These are phyloP conservation scores for Oreocharis arfaki DNA, from an alignment of 2,113 vertebrate species.

Conservation along the genomic window DNA sequence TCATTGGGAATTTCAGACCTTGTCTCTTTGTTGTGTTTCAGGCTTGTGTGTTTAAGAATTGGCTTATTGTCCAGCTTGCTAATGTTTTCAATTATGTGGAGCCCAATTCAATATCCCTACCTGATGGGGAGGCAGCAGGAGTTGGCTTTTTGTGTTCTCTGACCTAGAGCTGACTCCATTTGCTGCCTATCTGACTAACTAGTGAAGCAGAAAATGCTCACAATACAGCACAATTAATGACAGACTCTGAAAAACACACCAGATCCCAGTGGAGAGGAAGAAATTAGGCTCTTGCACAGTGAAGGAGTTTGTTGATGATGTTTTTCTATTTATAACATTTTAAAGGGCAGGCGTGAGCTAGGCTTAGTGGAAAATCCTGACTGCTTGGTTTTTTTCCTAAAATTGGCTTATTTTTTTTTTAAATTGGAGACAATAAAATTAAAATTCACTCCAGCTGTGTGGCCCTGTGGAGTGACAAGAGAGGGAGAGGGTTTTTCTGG, in stretches of 20 bases:
- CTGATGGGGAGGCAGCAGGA: conserved; percentile 49
- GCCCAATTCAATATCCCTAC: conserved; percentile 38
- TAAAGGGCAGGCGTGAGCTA: background rate
- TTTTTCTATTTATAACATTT: conserved; percentile 47
- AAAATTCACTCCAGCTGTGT: background rate
- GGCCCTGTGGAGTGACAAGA: background rate
- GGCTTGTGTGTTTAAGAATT: background rate
- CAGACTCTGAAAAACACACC: conserved; percentile 74
- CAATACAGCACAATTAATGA: conserved; percentile 81
- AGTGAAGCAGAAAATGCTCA: conserved; percentile 86
- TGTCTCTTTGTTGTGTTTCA: background rate
- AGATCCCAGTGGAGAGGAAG: conserved; percentile 48
- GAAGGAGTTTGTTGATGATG: conserved; percentile 18
- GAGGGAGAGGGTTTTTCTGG: background rate
- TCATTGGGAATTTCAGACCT: background rate
- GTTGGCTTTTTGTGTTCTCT: conserved; percentile 54
- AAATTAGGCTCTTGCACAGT: conserved; percentile 57
- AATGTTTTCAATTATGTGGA: conserved; percentile 48
- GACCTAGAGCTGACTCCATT: conserved; percentile 71
- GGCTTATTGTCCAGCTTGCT: conserved; percentile 26
- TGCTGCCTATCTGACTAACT: conserved; percentile 71
- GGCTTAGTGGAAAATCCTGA: background rate
- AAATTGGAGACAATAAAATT: background rate
- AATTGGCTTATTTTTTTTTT: background rate
- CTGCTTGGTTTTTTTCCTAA: background rate